These are phyloP conservation scores for Drosophila arawakana DNA, from an alignment of 1,140 invertebrate species.

Conservation along the genomic window DNA sequence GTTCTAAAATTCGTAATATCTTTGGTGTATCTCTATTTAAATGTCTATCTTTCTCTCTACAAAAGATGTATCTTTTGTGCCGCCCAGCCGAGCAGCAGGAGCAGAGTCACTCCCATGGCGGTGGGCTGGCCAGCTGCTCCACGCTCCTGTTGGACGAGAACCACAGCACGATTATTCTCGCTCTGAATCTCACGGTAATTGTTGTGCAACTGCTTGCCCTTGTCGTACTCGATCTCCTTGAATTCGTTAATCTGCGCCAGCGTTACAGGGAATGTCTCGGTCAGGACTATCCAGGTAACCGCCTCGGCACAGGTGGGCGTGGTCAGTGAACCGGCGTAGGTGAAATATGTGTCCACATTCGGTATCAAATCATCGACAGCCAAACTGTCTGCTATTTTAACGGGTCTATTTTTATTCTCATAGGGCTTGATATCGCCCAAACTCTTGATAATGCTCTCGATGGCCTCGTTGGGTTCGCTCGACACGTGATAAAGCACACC, in stretches of 20 bases:
- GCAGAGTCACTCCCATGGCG: slow-evolving; percentile 18
- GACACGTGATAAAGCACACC: slow-evolving; percentile 89
- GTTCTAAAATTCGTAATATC: slow-evolving; percentile 54
- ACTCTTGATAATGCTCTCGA: slow-evolving; percentile 71
- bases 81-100: slow-evolving; percentile 27
- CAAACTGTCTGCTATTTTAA: slow-evolving; percentile 84
- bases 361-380: slow-evolving; percentile 85
- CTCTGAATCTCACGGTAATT: slow-evolving; percentile 85
- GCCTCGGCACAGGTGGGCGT: slow-evolving; percentile 90
- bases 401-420: slow-evolving; percentile 85
- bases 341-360: slow-evolving; percentile 86
- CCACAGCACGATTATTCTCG: slow-evolving; percentile 77
- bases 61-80: slow-evolving; percentile 47
- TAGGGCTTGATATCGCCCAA: slow-evolving; percentile 73
- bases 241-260: slow-evolving; percentile 85
- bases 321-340: slow-evolving; percentile 91
- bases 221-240: slow-evolving; percentile 79
- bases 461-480: slow-evolving; percentile 57
- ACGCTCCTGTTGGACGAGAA: slow-evolving; percentile 54
- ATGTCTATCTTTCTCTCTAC: slow-evolving; percentile 18
- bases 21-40: slow-evolving; percentile 62
- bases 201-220: slow-evolving; percentile 79
- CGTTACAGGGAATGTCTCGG: slow-evolving; percentile 87
- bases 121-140: slow-evolving; percentile 17
- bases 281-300: slow-evolving; percentile 90